Percentiles rank a stretch among this genome's conserved stretches.
phyloP scores from a whole-genome alignment of 1,140 invertebrate genomes.

The Bombus huntii region DNA sequence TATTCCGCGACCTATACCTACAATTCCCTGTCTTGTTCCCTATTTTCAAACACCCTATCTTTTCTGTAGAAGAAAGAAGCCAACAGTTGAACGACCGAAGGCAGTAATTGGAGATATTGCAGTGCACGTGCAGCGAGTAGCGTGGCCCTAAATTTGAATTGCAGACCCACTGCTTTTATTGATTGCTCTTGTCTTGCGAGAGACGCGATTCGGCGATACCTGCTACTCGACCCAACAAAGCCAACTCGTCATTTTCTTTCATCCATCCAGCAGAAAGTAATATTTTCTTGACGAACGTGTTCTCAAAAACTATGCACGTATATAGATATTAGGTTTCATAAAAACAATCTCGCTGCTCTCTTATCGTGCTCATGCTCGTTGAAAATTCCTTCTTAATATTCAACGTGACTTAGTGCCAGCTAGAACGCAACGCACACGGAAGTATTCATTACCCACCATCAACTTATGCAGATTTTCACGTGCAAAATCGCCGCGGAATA shows the following conservation, averaged over 20 bases:
- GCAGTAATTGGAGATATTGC: conserved; percentile 21
- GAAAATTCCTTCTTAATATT: conserved; percentile 50
- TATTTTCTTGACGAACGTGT: conserved; percentile 20
- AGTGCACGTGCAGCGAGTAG: conserved; percentile 10
- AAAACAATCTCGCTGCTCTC: not conserved
- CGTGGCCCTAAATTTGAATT: conserved; percentile 54
- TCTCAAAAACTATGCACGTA: too few relatives aligned
- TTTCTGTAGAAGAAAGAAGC: not conserved
- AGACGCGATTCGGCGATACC: not conserved
- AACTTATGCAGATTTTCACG: conserved; percentile 46
- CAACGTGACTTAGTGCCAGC: conserved; percentile 1
- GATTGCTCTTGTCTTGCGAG: conserved; percentile 36
- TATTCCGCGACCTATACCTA: not conserved
- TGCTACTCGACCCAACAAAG: conserved; percentile 14
- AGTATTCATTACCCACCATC: conserved; percentile 50
- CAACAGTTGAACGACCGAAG: not conserved
- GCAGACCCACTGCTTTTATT: conserved; percentile 51
- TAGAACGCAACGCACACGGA: conserved; percentile 25
- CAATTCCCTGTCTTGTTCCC: not conserved
- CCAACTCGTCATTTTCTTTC: conserved; percentile 3
- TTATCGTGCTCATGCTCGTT: not conserved
- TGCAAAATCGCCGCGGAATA: not conserved
- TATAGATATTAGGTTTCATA: not conserved
- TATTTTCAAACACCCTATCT: not conserved
- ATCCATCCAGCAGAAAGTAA: conserved; percentile 13